phyloP scores from a whole-genome alignment of 2,888 invertebrate species.

The Autographa pulchrina region DNA sequence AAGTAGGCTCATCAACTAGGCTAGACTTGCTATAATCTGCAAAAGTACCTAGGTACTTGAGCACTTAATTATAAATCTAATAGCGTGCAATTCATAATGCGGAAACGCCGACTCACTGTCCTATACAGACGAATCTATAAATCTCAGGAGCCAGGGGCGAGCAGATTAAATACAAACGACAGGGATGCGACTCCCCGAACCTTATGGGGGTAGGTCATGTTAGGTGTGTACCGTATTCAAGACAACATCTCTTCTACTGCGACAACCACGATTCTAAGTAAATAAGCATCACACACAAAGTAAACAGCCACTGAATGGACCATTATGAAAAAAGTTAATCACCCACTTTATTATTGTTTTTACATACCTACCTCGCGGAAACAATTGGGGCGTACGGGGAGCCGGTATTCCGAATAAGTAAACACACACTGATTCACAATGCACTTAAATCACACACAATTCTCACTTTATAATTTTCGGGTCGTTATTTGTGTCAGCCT shows the following conservation, averaged over 20 bases:
- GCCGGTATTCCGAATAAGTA: constrained; percentile 77
- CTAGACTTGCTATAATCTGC: background rate
- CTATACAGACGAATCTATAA: constrained; percentile 26
- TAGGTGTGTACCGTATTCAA: constrained; percentile 14
- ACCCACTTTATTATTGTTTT: constrained; percentile 70
- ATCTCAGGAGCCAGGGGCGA: constrained; percentile 28
- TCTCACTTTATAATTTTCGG: constrained; percentile 60
- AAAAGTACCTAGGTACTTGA: background rate
- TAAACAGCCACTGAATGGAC: constrained; percentile 54
- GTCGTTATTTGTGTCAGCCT: constrained; percentile 52
- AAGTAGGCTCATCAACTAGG: background rate
- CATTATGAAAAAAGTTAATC: constrained; percentile 56
- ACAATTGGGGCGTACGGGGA: constrained; percentile 68
- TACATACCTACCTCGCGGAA: constrained; percentile 82
- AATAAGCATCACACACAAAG: constrained; percentile 40
- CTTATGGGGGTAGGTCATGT: constrained; percentile 60
- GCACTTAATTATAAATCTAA: constrained; percentile 6
- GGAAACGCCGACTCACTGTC: constrained; percentile 24
- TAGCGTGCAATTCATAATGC: constrained; percentile 16
- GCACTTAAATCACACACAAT: constrained; percentile 61
- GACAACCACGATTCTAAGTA: constrained; percentile 18
- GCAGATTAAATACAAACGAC: constrained; percentile 45
- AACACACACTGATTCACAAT: constrained; percentile 73
- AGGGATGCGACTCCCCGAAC: constrained; percentile 37
- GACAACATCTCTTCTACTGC: background rate